Evolutionary conservation across 2,797 vertebrate species (phyloP).

Genomic region (Thalassophryne amazonica): DNA sequence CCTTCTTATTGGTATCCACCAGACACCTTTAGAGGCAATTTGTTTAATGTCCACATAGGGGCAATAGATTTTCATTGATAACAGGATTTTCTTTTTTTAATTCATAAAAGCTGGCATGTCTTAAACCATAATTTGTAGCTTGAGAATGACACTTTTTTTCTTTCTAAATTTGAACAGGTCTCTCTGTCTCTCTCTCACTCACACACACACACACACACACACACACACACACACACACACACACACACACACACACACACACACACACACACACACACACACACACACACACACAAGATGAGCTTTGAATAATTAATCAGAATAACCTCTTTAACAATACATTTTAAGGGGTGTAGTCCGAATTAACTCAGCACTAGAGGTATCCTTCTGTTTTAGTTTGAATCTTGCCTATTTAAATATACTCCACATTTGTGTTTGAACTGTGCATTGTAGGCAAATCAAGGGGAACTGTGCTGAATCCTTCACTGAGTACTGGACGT

Average conservation of each 20-base stretch:
- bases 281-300: neutral
- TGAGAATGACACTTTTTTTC: neutral
- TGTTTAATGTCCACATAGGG: neutral
- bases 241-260: too few relatives aligned
- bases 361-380: neutral
- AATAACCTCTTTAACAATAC: neutral
- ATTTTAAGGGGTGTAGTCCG: neutral
- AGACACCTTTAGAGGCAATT: slow-evolving; percentile 3
- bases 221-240: too few relatives aligned
- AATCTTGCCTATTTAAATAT: neutral
- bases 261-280: too few relatives aligned
- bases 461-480: slow-evolving; percentile 91
- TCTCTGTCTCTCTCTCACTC: too few relatives aligned
- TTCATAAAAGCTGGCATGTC: neutral
- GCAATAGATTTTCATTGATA: neutral
- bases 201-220: too few relatives aligned
- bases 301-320: neutral
- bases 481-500: slow-evolving; percentile 97
- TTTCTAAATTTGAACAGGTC: neutral
- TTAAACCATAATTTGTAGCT: neutral
- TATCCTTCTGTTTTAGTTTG: neutral
- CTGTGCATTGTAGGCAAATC: slow-evolving; percentile 81
- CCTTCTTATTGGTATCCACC: slow-evolving; percentile 41
- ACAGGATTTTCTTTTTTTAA: neutral
- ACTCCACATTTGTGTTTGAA: slow-evolving; percentile 5